A percentile compares a stretch with the other conserved stretches of the same genome.
Conservation (phyloP, 2,888 invertebrate genomes). For the Gerris lacustris region DNA sequence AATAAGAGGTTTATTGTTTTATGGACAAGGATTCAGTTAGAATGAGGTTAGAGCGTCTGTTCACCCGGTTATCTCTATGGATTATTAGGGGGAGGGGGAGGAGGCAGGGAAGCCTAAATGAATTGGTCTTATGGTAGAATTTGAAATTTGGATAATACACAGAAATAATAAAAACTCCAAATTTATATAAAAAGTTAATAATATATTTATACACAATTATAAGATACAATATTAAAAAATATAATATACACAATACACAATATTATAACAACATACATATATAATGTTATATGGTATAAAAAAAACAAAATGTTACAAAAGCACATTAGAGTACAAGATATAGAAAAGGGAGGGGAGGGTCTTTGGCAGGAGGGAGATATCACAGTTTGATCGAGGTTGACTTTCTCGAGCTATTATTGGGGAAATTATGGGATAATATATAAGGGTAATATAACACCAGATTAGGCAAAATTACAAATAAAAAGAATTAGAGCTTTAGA, state of each 20-base stretch:
- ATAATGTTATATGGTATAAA: background rate
- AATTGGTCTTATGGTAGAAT: no score
- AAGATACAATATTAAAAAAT: background rate
- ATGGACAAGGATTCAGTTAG: no score
- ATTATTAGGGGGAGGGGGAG: no score
- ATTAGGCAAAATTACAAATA: no score
- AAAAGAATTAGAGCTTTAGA: no score
- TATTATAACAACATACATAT: background rate
- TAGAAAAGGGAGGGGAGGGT: background rate
- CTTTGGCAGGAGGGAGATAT: slow-evolving; percentile 10
- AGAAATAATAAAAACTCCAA: no score
- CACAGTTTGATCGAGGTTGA: background rate
- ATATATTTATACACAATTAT: background rate
- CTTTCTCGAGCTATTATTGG: background rate
- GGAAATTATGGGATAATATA: background rate
- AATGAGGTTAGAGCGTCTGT: no score
- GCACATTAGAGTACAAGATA: background rate
- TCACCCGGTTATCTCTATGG: no score
- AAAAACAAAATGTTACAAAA: background rate
- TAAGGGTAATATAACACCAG: no score
- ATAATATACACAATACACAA: background rate
- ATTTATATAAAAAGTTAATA: background rate
- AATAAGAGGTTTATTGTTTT: no score
- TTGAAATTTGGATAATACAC: no score
- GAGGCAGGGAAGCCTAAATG: no score